These are phyloP conservation scores for Manis crassicaudata DNA, from an alignment of 2,797 vertebrate species.

Conservation along the genomic window DNA sequence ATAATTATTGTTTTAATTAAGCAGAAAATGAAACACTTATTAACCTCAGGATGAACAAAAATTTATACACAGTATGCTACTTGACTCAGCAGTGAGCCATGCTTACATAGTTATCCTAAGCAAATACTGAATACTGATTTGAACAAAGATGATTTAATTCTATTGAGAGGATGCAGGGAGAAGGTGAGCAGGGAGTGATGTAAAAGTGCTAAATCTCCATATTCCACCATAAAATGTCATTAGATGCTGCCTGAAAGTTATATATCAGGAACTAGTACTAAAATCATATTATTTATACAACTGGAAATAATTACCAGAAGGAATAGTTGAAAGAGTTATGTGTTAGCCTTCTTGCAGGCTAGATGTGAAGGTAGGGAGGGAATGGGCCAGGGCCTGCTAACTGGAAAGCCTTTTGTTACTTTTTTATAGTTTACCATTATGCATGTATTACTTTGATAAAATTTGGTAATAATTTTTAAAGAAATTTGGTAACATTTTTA, in stretches of 20 bases:
- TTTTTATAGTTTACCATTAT: neutral
- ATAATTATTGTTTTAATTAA: neutral
- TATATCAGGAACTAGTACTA: neutral
- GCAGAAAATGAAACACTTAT: neutral
- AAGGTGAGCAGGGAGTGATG: neutral
- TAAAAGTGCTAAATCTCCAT: neutral
- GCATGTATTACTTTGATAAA: neutral
- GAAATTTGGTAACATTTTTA: neutral
- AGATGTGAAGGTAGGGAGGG: neutral
- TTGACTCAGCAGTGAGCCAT: neutral
- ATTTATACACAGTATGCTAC: neutral
- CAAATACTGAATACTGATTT: neutral
- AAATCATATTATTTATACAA: constrained; percentile 11
- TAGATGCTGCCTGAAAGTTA: neutral
- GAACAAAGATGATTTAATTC: constrained; percentile 21
- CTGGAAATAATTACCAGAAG: neutral
- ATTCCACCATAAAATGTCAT: neutral
- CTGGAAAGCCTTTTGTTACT: neutral
- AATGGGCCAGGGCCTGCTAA: neutral
- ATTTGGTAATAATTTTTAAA: neutral
- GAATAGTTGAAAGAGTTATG: neutral
- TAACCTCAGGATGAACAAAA: neutral
- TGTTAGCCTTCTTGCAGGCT: neutral
- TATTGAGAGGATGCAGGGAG: neutral
- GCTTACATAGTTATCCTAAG: neutral